Evolutionary conservation across 1,140 invertebrate genomes (phyloP), one percentile per base, ranked within the genome.

Genomic region (Anoplophora glabripennis): DNA sequence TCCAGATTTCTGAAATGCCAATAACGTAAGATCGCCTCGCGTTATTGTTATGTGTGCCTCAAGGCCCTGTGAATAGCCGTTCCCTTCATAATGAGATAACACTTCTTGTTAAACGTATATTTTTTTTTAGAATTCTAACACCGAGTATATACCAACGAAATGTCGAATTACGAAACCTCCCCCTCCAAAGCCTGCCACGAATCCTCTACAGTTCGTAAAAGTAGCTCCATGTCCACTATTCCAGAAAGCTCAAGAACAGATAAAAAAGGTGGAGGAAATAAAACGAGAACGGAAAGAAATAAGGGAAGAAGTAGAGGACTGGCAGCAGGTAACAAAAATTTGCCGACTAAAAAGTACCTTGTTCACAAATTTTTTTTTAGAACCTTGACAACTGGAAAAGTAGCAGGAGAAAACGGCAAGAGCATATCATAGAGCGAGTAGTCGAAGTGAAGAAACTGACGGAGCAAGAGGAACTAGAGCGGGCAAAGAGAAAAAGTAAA

Each of bases 331-430:
- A 78, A 87, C 87, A 41, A 48, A 14, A 37, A n/a, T 37, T 37
- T 37, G 36, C 36, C n/a, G n/a, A n/a, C n/a, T n/a, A n/a, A n/a
- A n/a, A n/a, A n/a, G n/a, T n/a, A n/a, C n/a, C n/a, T n/a, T n/a
- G n/a, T n/a, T n/a, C n/a, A n/a, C n/a, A n/a, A n/a, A n/a, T 48
- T 51, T 53, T 64, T 56, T 54, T 72, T 9, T 77, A 94, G 91
- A 94, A 94, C 79, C 79, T 95, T 77, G 91, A 94, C 77, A 93
- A 92, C 78, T 95, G 93, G 93, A 95, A 94, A 78, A 91, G 88
- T 61, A 92, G 89, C 60, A 81, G 93, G 67, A 85, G 91, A 83
- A 93, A 93, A 86, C 83, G 87, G 57, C 89, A 91, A 67, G 92
- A 93, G 69, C 90, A 92, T 76, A 92, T 91, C 61, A 92, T 93